phyloP scores from a whole-genome alignment of 2,113 vertebrate genomes.

The Austrofundulus limnaeus region DNA sequence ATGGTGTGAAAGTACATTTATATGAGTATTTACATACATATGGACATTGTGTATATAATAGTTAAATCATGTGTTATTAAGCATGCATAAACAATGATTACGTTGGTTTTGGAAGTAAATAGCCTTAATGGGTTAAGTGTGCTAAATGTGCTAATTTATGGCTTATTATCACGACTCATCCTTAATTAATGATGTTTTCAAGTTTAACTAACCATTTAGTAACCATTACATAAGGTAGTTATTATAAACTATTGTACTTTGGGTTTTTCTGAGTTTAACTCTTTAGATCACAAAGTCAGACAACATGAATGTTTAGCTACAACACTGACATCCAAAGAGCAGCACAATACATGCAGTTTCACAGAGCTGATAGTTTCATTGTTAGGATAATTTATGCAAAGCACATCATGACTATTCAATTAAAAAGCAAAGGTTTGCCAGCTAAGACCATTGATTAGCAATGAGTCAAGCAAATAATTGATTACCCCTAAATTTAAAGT shows the following conservation, averaged over 20 bases:
- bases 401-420: slow-evolving; percentile 27
- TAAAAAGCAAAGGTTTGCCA: slow-evolving; percentile 38
- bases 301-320: slow-evolving; percentile 2
- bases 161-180: too few species aligned
- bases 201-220: too few species aligned
- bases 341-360: slow-evolving; percentile 10
- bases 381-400: slow-evolving; percentile 23
- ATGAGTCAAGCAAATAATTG: slow-evolving; percentile 48
- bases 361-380: slow-evolving; percentile 11
- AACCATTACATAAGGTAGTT: too few species aligned
- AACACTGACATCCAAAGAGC: neutral
- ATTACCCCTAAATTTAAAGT: slow-evolving; percentile 43
- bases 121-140: too few species aligned
- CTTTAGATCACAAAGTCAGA: neutral
- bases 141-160: too few species aligned
- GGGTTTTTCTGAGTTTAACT: neutral
- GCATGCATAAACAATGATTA: too few species aligned
- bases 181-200: too few species aligned
- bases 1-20: too few species aligned
- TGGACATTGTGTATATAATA: too few species aligned
- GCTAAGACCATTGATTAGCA: slow-evolving; percentile 40
- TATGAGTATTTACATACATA: too few species aligned
- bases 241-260: neutral
- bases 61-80: too few species aligned
- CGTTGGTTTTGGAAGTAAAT: too few species aligned